These are phyloP conservation scores for Oreortyx pictus DNA, from an alignment of 2,797 vertebrate genomes.

Conservation along the genomic window DNA sequence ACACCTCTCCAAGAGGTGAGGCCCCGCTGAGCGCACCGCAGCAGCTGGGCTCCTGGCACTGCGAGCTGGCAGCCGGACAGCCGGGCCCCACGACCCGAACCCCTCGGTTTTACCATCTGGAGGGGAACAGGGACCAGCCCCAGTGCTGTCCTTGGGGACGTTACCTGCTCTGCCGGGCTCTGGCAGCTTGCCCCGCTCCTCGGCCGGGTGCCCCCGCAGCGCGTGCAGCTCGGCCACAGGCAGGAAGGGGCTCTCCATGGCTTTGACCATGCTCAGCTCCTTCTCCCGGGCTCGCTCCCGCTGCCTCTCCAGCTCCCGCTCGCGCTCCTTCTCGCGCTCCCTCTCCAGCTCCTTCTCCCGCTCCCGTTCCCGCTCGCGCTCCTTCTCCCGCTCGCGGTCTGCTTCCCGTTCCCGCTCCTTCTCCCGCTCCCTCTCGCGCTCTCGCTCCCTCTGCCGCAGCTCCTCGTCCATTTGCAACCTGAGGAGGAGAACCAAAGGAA, in stretches of 20 bases:
- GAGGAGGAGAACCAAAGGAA: background rate
- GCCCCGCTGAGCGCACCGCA: background rate
- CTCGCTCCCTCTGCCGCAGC: conserved; percentile 85
- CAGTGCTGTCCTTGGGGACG: fast-evolving
- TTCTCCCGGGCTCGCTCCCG: conserved; percentile 91
- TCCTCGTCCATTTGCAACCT: conserved; percentile 97
- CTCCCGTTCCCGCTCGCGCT: conserved; percentile 85
- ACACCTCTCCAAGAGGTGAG: background rate
- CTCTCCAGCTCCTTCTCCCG: conserved; percentile 82
- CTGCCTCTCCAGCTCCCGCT: conserved; percentile 87
- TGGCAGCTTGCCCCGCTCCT: conserved; percentile 87
- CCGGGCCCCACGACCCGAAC: fast-evolving
- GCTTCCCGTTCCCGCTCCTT: conserved; percentile 85
- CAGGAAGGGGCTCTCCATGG: conserved; percentile 90
- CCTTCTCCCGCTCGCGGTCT: conserved; percentile 82
- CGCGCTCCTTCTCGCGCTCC: conserved; percentile 80
- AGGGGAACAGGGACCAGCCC: background rate
- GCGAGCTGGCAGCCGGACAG: background rate
- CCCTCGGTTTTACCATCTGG: conserved; percentile 16
- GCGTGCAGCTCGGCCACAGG: conserved; percentile 86
- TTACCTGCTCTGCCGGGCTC: conserved; percentile 92
- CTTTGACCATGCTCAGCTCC: conserved; percentile 90
- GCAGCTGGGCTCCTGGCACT: conserved; percentile 44
- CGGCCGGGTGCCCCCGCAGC: conserved; percentile 83
- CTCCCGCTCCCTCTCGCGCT: conserved; percentile 85